Percentiles rank a stretch among this genome's conserved stretches.
These are phyloP conservation scores for Phataginus tricuspis DNA, from an alignment of 2,797 vertebrate species.

Conservation along the genomic window DNA sequence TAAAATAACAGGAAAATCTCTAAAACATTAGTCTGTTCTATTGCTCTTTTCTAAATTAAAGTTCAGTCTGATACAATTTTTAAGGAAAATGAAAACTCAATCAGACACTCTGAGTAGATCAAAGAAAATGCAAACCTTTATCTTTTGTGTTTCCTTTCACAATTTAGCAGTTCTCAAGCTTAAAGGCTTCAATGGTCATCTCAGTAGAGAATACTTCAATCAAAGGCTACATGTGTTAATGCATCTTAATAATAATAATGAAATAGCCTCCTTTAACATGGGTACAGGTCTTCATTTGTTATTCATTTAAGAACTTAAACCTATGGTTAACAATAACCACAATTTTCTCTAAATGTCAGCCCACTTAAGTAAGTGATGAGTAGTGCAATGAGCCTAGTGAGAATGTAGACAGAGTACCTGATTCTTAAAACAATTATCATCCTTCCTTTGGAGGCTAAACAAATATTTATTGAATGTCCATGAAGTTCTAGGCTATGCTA, in stretches of 20 bases:
- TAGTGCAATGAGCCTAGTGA: background rate
- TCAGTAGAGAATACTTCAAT: background rate
- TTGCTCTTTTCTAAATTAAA: constrained; percentile 53
- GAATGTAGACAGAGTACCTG: background rate
- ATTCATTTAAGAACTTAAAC: constrained; percentile 22
- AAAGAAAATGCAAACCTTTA: constrained; percentile 73
- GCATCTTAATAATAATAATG: background rate
- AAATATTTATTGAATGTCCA: background rate
- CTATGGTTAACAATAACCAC: background rate
- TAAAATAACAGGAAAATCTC: constrained; percentile 11
- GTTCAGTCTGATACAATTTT: constrained; percentile 54
- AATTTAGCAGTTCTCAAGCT: constrained; percentile 38
- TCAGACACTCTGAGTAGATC: constrained; percentile 68
- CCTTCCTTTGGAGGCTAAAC: background rate
- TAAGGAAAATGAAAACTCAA: constrained; percentile 19
- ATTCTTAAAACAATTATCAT: background rate
- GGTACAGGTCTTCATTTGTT: background rate
- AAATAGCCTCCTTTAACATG: background rate
- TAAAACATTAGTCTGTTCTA: background rate
- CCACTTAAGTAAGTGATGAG: background rate
- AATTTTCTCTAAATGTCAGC: constrained; percentile 12
- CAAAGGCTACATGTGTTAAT: background rate
- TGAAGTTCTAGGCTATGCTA: background rate
- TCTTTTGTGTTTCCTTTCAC: constrained; percentile 44
- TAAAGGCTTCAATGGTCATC: background rate